Conservation (phyloP, 2,797 vertebrate genomes). For the Tiaroga cobitis region DNA sequence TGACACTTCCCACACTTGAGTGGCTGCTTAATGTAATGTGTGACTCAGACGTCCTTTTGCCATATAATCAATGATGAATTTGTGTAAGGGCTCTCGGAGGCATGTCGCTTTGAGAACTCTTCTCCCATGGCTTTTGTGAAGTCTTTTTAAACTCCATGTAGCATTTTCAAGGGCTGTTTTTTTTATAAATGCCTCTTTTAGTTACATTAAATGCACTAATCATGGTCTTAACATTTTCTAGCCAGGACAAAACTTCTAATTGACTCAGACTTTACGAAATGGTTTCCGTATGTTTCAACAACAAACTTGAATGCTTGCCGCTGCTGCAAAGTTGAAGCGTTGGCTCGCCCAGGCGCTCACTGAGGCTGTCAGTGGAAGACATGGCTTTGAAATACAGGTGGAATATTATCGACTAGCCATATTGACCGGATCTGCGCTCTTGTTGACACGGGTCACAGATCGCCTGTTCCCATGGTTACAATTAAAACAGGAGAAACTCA, state of each 20-base stretch:
- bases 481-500: slow-evolving; percentile 64
- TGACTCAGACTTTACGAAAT: neutral
- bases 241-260: neutral
- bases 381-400: slow-evolving; percentile 41
- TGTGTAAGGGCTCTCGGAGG: slow-evolving; percentile 9
- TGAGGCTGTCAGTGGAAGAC: slow-evolving; percentile 23
- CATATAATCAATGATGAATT: slow-evolving; percentile 19
- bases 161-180: slow-evolving; percentile 22
- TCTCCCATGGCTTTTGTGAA: neutral
- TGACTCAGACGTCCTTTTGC: neutral
- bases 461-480: slow-evolving; percentile 72
- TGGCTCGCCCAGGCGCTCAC: neutral
- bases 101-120: slow-evolving; percentile 10
- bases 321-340: neutral
- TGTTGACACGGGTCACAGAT: slow-evolving; percentile 65
- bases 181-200: neutral
- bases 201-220: neutral
- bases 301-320: neutral
- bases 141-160: neutral
- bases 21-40: slow-evolving; percentile 18
- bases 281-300: neutral
- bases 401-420: slow-evolving; percentile 55
- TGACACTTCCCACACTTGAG: slow-evolving; percentile 33
- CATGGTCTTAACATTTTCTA: neutral
- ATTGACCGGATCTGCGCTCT: slow-evolving; percentile 67